phyloP scores from a whole-genome alignment of 1,140 invertebrate species.

The Stegodyphus dumicola region DNA sequence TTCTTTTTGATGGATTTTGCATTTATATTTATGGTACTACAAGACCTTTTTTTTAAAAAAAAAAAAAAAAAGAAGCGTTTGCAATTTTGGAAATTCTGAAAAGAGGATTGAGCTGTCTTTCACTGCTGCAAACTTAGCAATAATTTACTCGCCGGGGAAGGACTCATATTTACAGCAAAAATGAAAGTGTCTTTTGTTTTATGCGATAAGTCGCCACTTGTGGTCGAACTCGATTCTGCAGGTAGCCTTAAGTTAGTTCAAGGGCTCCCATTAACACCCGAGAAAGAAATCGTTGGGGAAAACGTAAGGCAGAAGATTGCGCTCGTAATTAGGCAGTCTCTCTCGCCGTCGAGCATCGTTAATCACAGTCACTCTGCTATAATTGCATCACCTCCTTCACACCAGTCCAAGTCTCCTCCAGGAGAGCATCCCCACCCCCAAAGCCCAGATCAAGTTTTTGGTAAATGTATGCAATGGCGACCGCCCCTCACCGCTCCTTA shows the following conservation, averaged over 20 bases:
- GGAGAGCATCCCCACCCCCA: not conserved
- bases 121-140: no score
- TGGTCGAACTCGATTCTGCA: not conserved
- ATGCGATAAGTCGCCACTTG: not conserved
- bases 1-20: no score
- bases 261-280: conserved; percentile 6
- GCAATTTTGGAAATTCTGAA: no score
- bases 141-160: no score
- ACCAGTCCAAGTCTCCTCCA: not conserved
- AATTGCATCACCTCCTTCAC: conserved; percentile 28
- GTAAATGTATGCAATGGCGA: not conserved
- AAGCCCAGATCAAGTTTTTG: conserved; percentile 27
- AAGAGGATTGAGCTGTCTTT: no score
- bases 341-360: conserved; percentile 23
- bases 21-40: no score
- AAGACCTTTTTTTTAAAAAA: no score
- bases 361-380: conserved; percentile 32
- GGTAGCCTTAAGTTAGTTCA: not conserved
- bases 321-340: conserved; percentile 41
- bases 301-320: conserved; percentile 26
- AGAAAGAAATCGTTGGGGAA: not conserved
- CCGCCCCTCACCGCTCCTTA: not conserved
- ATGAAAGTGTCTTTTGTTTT: not conserved
- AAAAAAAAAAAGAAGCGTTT: no score
- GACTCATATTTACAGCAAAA: no score